A percentile compares a stretch with the other conserved stretches of the same genome.
These are phyloP conservation scores for Liasis olivaceus DNA, from an alignment of 2,797 vertebrate genomes.

Conservation along the genomic window DNA sequence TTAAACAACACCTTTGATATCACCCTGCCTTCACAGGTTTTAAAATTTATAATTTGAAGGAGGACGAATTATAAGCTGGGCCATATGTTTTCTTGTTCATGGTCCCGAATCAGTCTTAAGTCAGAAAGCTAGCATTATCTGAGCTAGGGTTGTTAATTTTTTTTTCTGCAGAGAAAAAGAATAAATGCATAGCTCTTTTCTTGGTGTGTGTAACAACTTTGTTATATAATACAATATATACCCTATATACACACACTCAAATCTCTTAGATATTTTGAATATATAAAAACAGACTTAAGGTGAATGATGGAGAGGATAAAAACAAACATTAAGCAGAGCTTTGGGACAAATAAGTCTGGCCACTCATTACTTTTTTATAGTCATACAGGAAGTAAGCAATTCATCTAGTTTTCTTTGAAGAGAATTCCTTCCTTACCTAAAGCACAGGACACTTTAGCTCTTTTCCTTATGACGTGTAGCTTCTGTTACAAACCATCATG, in stretches of 20 bases:
- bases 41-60: no score
- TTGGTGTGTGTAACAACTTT: neutral
- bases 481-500: neutral
- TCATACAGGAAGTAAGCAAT: neutral
- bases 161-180: no score
- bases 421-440: neutral
- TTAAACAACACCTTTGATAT: neutral
- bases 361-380: neutral
- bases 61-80: neutral
- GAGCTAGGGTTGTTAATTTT: neutral
- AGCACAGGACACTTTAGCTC: conserved; percentile 43
- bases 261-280: no score
- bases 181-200: neutral
- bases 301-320: neutral
- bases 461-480: conserved; percentile 13
- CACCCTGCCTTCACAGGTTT: neutral
- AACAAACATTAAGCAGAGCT: neutral
- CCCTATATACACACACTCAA: no score
- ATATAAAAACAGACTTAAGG: neutral
- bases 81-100: neutral
- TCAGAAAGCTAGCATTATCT: neutral
- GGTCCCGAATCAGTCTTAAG: neutral
- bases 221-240: no score
- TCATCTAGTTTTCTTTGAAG: neutral
- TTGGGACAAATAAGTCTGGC: neutral